Percentiles rank a stretch among this genome's conserved stretches.
Evolutionary conservation across 2,888 invertebrate genomes (phyloP).

Genomic region (Peribatodes rhomboidaria): DNA sequence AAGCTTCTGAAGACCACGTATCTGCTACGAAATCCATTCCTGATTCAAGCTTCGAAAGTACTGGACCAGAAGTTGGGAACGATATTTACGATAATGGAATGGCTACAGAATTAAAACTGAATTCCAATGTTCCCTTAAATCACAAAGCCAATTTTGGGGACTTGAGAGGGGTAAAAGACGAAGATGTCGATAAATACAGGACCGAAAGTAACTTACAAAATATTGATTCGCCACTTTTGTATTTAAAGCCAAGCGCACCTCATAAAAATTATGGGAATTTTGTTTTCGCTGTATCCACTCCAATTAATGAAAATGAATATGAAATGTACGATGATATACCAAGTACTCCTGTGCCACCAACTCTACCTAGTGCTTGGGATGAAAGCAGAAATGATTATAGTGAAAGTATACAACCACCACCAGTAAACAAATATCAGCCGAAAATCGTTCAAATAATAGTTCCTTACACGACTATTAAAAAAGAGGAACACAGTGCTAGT

Average conservation of each 20-base stretch:
- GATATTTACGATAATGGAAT: conserved; percentile 69
- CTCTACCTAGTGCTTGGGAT: conserved; percentile 62
- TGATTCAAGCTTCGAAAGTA: conserved; percentile 79
- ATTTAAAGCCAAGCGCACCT: conserved; percentile 82
- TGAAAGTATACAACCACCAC: conserved; percentile 58
- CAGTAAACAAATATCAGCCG: conserved; percentile 76
- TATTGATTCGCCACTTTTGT: conserved; percentile 87
- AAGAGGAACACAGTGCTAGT: conserved; percentile 60
- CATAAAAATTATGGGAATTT: conserved; percentile 84
- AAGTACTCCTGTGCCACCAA: conserved; percentile 62
- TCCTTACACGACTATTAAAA: conserved; percentile 89
- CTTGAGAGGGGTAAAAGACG: conserved; percentile 76
- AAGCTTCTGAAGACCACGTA: conserved; percentile 80
- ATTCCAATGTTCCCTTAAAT: conserved; percentile 61
- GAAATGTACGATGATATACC: conserved; percentile 78
- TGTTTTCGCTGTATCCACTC: conserved; percentile 65
- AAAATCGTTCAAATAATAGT: conserved; percentile 93
- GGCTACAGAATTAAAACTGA: conserved; percentile 63
- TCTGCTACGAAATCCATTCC: conserved; percentile 74
- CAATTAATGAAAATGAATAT: conserved; percentile 69
- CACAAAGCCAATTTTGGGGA: conserved; percentile 74
- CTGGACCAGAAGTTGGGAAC: conserved; percentile 71
- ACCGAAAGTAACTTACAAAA: conserved; percentile 80
- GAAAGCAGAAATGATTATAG: conserved; percentile 66
- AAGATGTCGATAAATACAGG: conserved; percentile 78